Percentiles rank a stretch among this genome's conserved stretches.
Evolutionary conservation across 2,888 invertebrate species (phyloP).

Genomic region (Chrysolina haemoptera): DNA sequence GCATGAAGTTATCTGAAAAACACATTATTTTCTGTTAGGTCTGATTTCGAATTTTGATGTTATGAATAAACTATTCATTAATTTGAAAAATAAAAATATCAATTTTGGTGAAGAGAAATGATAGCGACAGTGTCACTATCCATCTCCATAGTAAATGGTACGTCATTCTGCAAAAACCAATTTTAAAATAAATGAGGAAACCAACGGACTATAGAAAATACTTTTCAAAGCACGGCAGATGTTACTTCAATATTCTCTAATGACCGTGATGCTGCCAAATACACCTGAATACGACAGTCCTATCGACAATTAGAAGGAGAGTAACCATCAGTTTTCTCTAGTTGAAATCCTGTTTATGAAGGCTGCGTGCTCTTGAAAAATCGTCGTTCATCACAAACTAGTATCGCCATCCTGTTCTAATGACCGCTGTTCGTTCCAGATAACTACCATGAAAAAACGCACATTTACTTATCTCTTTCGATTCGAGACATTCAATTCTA

Average conservation of each 20-base stretch:
- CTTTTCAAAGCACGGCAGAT: not conserved
- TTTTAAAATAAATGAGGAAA: too few relatives aligned
- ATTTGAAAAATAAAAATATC: too few relatives aligned
- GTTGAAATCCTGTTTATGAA: slow-evolving; percentile 39
- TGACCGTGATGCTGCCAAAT: not conserved
- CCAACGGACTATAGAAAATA: too few relatives aligned
- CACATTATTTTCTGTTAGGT: too few relatives aligned
- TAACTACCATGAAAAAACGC: slow-evolving; percentile 51
- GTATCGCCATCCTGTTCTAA: slow-evolving; percentile 60
- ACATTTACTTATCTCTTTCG: slow-evolving; percentile 26
- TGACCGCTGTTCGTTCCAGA: slow-evolving; percentile 68
- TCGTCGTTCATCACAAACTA: slow-evolving; percentile 39
- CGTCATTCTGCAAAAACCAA: too few relatives aligned
- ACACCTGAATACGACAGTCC: not conserved
- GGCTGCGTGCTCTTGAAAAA: slow-evolving; percentile 35
- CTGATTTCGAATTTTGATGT: too few relatives aligned
- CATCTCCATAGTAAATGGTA: too few relatives aligned
- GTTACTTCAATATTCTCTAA: not conserved
- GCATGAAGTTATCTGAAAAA: too few relatives aligned
- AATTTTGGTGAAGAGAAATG: too few relatives aligned
- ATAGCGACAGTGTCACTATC: too few relatives aligned
- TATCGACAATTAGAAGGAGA: slow-evolving; percentile 10
- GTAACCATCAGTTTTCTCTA: slow-evolving; percentile 20
- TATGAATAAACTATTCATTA: too few relatives aligned
- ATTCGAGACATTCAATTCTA: slow-evolving; percentile 11